phyloP scores from a whole-genome alignment of 2,113 vertebrate genomes.

The Tragelaphus strepsiceros region DNA sequence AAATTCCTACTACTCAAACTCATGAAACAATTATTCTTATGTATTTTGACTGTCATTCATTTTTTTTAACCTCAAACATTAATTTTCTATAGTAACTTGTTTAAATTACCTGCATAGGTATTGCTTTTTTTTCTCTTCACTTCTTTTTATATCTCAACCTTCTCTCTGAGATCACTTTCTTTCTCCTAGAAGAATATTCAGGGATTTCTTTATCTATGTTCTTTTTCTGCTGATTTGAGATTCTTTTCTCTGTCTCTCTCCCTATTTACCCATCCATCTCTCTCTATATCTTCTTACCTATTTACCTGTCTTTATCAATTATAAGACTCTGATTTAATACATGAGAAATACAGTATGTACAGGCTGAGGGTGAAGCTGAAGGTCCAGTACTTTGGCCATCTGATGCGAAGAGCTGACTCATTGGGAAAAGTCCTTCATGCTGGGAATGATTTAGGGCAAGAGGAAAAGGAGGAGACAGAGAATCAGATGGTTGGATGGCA shows the following conservation, averaged over 20 bases:
- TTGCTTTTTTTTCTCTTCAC: not conserved
- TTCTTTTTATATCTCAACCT: not conserved
- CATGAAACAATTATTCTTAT: not conserved
- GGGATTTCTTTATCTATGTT: not conserved
- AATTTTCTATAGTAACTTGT: not conserved
- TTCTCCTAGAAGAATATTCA: not conserved
- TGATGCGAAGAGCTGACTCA: not conserved
- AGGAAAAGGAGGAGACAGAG: not conserved
- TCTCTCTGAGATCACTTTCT: not conserved
- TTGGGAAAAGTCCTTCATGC: not conserved
- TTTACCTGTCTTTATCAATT: not conserved
- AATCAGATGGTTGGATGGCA: not conserved
- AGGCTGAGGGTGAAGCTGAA: not conserved
- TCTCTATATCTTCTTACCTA: not conserved
- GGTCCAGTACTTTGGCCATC: not conserved
- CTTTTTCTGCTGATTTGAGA: not conserved
- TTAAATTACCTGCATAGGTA: not conserved
- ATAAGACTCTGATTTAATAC: not conserved
- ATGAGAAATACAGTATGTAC: not conserved
- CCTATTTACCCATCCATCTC: not conserved
- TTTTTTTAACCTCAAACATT: not conserved
- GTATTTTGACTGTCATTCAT: not conserved
- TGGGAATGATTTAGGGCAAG: not conserved
- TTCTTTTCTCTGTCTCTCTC: not conserved
- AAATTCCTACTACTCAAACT: not conserved